Evolutionary conservation across 1,140 invertebrate species (phyloP), one percentile per base, ranked within the genome.

Genomic region (Conopomorpha cramerella): DNA sequence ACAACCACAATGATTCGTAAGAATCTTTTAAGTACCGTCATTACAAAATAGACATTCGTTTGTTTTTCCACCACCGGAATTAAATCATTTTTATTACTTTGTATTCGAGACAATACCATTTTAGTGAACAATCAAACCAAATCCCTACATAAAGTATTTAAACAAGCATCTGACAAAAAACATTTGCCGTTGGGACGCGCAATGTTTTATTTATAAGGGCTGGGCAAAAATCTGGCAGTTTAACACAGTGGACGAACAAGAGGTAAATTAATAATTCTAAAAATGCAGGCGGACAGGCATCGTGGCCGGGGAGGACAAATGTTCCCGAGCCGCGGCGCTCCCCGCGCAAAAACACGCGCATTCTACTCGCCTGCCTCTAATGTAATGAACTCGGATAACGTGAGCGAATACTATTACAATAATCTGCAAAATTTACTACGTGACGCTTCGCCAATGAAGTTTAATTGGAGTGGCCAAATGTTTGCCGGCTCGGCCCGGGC

Each of bases 211-310:
- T 67, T 62, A 72, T 72, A 49, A 65, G 49, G 41, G 45, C 49
- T 51, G 42, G 51, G 54, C 55, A 63, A 65, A 65, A 67, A 59
- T 67, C 57, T 49, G 43, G 49, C 55, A 57, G 49, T 63, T 72
- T 64, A 62, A 64, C 61, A 62, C 55, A 61, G 38, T 62, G 55
- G 47, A 64, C 65, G 57, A 65, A 71, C 59, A 72, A 46, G 53
- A 46, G 47, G 46, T 46, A 65, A 66, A 72, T 72, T 72, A 67
- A 67, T 67, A 68, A 68, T 72, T 66, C 67, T 67, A 63, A 68
- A 72, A 67, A 72, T 72, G 67, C 63, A 67, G 62, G 45, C n/a
- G 43, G 38, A 31, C 32, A 27, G 15, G 28, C 41, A 45, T 35
- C 34, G 34, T 28, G 25, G 36, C 43, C 47, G 38, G n/a, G n/a